Conservation (phyloP, 2,888 invertebrate genomes). For the Drosophila neotestacea region DNA sequence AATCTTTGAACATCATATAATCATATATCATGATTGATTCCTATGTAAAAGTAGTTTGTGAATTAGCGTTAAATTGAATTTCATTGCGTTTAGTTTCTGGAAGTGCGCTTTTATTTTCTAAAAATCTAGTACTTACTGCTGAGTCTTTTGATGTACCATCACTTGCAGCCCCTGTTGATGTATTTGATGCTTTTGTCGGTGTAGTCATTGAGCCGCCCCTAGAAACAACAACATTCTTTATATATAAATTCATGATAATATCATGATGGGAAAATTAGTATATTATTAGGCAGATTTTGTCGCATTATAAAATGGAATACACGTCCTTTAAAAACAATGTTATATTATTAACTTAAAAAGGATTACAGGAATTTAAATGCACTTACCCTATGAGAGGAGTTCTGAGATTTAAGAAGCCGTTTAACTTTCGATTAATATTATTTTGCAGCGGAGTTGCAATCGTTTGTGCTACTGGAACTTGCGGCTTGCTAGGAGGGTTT, state of each 20-base stretch:
- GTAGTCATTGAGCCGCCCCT: constrained; percentile 46
- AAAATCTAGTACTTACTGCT: constrained; percentile 46
- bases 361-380: not conserved
- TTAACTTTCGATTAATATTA: constrained; percentile 84
- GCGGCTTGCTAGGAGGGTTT: constrained; percentile 74
- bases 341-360: not conserved
- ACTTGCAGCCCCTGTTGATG: constrained; percentile 35
- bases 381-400: constrained; percentile 84
- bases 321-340: not conserved
- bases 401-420: constrained; percentile 85
- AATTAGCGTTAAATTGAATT: no score
- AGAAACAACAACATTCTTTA: constrained; percentile 7
- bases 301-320: no score
- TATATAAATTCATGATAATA: not conserved
- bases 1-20: no score
- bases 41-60: no score
- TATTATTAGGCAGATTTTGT: no score
- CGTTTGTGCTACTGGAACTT: constrained; percentile 60
- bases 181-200: constrained; percentile 51
- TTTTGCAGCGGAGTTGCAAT: constrained; percentile 81
- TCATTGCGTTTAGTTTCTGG: no score
- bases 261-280: no score
- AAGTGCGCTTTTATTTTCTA: no score
- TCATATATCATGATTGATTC: no score
- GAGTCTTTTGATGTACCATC: constrained; percentile 64